Evolutionary conservation across 2,888 invertebrate species (phyloP).

Genomic region (Scrobipalpa costella): DNA sequence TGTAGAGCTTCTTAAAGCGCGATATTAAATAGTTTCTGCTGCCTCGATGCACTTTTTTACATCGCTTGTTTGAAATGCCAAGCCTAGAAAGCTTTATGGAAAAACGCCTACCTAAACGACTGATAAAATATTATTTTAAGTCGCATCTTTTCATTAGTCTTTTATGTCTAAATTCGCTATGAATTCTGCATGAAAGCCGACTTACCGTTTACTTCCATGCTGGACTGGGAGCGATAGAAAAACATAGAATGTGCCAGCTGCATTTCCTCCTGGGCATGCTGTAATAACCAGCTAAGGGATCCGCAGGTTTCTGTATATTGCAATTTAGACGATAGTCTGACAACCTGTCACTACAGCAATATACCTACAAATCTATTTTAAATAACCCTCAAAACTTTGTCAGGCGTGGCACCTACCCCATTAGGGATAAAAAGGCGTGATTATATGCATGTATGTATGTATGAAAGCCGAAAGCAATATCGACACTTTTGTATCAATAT

Average conservation of each 20-base stretch:
- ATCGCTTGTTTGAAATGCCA: conserved; percentile 45
- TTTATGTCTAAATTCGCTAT: background rate
- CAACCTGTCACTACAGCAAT: too few species aligned
- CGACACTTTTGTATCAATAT: conserved; percentile 37
- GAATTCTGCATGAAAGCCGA: background rate
- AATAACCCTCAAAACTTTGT: too few species aligned
- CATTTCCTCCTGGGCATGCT: too few species aligned
- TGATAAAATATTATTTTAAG: background rate
- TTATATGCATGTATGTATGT: background rate
- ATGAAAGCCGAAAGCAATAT: background rate
- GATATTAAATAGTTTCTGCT: conserved; percentile 78
- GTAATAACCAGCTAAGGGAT: too few species aligned
- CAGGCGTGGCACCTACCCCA: too few species aligned
- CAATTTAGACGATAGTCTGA: too few species aligned
- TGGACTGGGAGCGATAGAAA: too few species aligned
- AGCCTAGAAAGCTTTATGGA: conserved; percentile 45
- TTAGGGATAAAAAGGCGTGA: too few species aligned
- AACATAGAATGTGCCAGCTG: too few species aligned
- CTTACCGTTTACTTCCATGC: too few species aligned
- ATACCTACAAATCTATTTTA: too few species aligned
- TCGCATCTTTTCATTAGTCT: background rate
- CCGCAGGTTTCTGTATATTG: too few species aligned
- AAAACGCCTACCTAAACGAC: conserved; percentile 31
- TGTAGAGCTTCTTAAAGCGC: conserved; percentile 63
- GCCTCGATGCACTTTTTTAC: conserved; percentile 66